phyloP scores from a whole-genome alignment of 1,140 invertebrate genomes.

The Drosophila varians region DNA sequence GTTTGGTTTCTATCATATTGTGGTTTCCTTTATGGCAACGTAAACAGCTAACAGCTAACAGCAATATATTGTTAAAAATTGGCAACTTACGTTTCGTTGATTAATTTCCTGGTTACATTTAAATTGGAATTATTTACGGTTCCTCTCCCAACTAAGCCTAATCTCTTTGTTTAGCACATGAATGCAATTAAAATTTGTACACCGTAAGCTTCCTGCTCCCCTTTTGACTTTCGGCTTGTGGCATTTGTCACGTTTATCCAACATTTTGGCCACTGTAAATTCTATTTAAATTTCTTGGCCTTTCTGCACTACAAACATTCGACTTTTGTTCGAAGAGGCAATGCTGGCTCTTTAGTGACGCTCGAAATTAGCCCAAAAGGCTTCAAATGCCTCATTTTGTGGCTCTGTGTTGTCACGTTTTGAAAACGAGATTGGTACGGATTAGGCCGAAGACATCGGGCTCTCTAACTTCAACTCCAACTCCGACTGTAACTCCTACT shows the following conservation, averaged over 20 bases:
- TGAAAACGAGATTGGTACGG: conserved; percentile 59
- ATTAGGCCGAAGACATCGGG: conserved; percentile 48
- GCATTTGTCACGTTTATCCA: conserved; percentile 55
- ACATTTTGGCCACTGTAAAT: conserved; percentile 39
- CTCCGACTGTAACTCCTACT: too few species aligned
- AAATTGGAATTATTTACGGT: neutral
- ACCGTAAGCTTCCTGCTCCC: neutral
- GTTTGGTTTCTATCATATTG: neutral
- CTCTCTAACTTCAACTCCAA: neutral
- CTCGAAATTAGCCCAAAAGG: conserved; percentile 60
- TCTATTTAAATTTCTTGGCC: conserved; percentile 50
- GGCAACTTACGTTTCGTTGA: too few species aligned
- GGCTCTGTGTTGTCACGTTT: conserved; percentile 67
- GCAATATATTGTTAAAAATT: neutral
- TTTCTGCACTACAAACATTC: conserved; percentile 2
- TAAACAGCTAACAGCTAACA: neutral
- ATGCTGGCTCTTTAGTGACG: conserved; percentile 30
- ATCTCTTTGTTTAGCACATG: neutral
- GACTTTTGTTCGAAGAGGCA: conserved; percentile 3
- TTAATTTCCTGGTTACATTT: too few species aligned
- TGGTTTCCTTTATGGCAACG: neutral
- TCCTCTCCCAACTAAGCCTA: neutral
- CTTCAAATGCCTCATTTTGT: conserved; percentile 58
- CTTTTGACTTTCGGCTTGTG: conserved; percentile 9
- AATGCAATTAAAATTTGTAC: conserved; percentile 17